Conservation (phyloP, 2,888 invertebrate species). For the Papilio protenor region DNA sequence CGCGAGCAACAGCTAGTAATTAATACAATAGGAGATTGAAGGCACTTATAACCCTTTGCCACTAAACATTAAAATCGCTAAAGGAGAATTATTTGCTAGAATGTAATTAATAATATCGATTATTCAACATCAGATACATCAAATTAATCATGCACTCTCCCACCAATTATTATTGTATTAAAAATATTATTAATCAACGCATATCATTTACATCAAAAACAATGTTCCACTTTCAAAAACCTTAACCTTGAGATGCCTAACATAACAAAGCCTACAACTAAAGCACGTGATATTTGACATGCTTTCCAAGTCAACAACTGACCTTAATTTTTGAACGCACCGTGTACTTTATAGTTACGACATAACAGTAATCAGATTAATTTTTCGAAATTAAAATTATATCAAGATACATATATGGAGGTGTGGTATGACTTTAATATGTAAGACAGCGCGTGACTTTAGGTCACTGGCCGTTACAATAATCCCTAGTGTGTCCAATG, state of each 20-base stretch:
- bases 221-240: neutral
- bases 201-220: neutral
- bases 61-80: too few species aligned
- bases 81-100: too few species aligned
- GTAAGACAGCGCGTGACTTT: neutral
- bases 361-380: neutral
- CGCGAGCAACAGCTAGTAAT: too few species aligned
- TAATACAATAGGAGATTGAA: too few species aligned
- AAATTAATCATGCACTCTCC: too few species aligned
- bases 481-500: neutral
- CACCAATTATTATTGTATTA: neutral
- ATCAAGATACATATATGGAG: neutral
- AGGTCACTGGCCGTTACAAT: neutral
- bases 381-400: neutral
- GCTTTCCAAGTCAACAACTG: constrained; percentile 15
- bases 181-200: neutral
- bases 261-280: constrained; percentile 5
- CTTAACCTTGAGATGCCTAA: neutral
- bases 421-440: neutral
- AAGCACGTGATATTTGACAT: constrained; percentile 19
- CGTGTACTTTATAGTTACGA: neutral
- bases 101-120: too few species aligned
- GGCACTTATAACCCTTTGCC: too few species aligned
- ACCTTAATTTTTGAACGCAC: constrained; percentile 23
- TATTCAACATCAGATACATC: too few species aligned